Evolutionary conservation across 2,797 vertebrate genomes (phyloP), one percentile per base, ranked within the genome.

Genomic region (Danio albolineatus): DNA sequence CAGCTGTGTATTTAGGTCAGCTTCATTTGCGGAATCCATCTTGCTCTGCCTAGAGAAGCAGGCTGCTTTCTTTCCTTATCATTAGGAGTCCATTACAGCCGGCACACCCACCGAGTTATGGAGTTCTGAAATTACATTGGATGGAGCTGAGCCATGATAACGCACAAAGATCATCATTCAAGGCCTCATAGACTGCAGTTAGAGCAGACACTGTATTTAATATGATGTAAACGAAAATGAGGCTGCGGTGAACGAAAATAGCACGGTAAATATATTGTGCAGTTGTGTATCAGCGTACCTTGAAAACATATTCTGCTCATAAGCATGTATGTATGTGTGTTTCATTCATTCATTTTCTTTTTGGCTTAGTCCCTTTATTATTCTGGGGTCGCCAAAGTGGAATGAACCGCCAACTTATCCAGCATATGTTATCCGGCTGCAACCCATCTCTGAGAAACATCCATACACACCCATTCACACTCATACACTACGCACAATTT

Each of bases 1-100:
- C 49, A 79, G 77, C 69, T 73, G 59, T 77, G 79, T 48, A 84
- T 82, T 67, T 80, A 67, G 85, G 82, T 84, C 77, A 84, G 71
- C 74, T 78, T 76, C 48, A 66, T 82, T 81, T 76, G 76, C 60
- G 16, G 76, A 56, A 70, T 70, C 72, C 57, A 60, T 76, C 66
- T 82, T 60, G 48, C 46, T 51, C 73, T 70, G 80, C 62, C 56
- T 70, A 75, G 57, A 62, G 74, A 72, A 62, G 53, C 71, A 61
- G 65, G 51, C 76, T 77, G 79, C 48, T 82, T 77, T 78, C 57
- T 77, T 70, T 48, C 73, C 74, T 76, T 82, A 76, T 86, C 73
- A 84, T 86, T 82, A 84, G 70, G 51, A 74, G 72, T 75, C 78
- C 64, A 59, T 80, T 82, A 80, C 66, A 46, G 73, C 62, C 80